These are phyloP conservation scores for Dyspetes luteomarginatus DNA, from an alignment of 2,888 invertebrate species.

Conservation along the genomic window DNA sequence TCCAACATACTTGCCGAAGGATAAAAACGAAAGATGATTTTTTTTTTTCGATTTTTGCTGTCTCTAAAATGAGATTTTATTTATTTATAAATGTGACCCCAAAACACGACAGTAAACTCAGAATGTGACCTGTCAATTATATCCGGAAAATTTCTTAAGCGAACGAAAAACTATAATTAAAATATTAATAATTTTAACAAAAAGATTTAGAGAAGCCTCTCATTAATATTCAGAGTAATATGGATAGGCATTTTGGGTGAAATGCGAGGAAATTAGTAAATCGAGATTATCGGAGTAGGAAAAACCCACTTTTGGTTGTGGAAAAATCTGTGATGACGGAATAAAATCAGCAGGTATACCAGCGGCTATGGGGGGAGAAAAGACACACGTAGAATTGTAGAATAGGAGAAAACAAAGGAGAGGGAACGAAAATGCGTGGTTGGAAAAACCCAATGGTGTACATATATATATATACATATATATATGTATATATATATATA, in stretches of 20 bases:
- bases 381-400: slow-evolving; percentile 36
- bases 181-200: no score
- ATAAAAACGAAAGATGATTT: no score
- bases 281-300: slow-evolving; percentile 36
- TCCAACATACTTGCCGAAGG: no score
- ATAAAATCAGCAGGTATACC: slow-evolving; percentile 44
- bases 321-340: slow-evolving; percentile 57
- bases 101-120: no score
- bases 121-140: no score
- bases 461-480: slow-evolving; percentile 48
- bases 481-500: slow-evolving; percentile 49
- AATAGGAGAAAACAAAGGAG: slow-evolving; percentile 46
- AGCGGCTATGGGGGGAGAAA: slow-evolving; percentile 21
- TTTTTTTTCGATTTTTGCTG: no score
- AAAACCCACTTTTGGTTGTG: slow-evolving; percentile 53
- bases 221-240: background rate
- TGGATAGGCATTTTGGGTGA: background rate
- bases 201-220: background rate
- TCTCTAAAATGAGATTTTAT: no score
- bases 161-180: no score
- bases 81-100: no score
- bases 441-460: slow-evolving; percentile 64
- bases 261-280: background rate
- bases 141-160: no score
- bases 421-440: slow-evolving; percentile 36